phyloP scores from a whole-genome alignment of 1,140 invertebrate genomes.

The Aphelinus atriplicis region DNA sequence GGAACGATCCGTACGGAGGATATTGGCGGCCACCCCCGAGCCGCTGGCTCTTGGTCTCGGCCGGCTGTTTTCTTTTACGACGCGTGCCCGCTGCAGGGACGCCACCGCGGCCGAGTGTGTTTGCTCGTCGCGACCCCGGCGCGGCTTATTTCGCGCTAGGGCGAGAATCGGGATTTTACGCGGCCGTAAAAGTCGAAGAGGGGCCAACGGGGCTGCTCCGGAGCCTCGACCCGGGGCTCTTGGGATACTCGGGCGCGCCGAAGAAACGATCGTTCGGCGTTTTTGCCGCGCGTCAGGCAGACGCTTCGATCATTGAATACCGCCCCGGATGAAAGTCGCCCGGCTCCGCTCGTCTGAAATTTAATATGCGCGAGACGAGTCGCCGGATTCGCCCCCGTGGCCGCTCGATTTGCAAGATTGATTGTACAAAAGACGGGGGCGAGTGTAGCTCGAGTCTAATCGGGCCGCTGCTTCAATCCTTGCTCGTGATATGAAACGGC shows the following conservation, averaged over 20 bases:
- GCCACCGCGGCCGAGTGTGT: no score
- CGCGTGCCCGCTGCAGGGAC: background rate
- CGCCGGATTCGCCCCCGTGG: background rate
- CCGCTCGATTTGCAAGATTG: conserved; percentile 36
- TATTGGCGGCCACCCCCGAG: no score
- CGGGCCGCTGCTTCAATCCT: no score
- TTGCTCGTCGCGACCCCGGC: conserved; percentile 35
- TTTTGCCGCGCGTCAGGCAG: no score
- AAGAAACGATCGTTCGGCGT: no score
- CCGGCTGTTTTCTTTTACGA: conserved; percentile 7
- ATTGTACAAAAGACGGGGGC: conserved; percentile 20
- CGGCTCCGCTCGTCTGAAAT: conserved; percentile 2
- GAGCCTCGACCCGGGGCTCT: no score
- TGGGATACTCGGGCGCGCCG: no score
- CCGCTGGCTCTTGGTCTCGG: background rate
- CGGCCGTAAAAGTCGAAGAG: conserved; percentile 60
- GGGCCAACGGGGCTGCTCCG: conserved; percentile 34
- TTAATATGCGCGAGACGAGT: conserved; percentile 33
- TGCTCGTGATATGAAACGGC: no score
- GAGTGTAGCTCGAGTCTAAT: no score
- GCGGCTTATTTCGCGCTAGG: conserved; percentile 33
- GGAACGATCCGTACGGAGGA: no score
- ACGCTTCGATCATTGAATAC: conserved; percentile 32
- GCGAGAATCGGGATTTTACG: conserved; percentile 57
- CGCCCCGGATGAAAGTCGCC: conserved; percentile 1